These are phyloP conservation scores for Candoia aspera DNA, from an alignment of 2,113 vertebrate genomes.

Conservation along the genomic window DNA sequence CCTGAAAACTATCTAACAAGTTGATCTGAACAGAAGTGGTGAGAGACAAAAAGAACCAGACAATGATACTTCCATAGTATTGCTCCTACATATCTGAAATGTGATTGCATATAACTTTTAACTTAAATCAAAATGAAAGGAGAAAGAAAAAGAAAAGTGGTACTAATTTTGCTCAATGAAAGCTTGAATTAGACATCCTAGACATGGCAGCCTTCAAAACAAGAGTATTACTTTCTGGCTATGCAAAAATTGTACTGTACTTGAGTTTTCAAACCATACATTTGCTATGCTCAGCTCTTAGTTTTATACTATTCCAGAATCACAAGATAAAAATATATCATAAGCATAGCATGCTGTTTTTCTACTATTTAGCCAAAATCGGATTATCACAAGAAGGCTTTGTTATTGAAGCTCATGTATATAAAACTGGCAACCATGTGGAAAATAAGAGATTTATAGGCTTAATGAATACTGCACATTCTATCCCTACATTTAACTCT, in stretches of 20 bases:
- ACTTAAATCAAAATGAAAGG: not conserved
- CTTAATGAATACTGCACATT: not conserved
- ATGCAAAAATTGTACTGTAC: not conserved
- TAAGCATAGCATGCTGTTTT: not conserved
- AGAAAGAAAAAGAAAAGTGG: not conserved
- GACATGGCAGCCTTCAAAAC: not conserved
- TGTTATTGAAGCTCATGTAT: not conserved
- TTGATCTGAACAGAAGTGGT: not conserved
- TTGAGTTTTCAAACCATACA: not conserved
- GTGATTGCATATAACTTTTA: not conserved
- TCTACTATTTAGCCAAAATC: not conserved
- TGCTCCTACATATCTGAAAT: not conserved
- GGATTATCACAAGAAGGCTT: not conserved
- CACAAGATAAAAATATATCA: not conserved
- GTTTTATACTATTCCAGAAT: not conserved
- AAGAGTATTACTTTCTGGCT: not conserved
- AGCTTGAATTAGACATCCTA: not conserved
- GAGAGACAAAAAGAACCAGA: not conserved
- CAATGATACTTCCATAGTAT: not conserved
- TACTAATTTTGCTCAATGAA: not conserved
- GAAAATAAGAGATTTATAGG: not conserved
- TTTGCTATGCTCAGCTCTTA: not conserved
- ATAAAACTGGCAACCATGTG: not conserved
- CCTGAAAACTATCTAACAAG: not conserved
- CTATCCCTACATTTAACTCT: not conserved